Base-by-base conservation (phyloP, 2,888 invertebrate species). In the Tricholauxania praeusta region DNA sequence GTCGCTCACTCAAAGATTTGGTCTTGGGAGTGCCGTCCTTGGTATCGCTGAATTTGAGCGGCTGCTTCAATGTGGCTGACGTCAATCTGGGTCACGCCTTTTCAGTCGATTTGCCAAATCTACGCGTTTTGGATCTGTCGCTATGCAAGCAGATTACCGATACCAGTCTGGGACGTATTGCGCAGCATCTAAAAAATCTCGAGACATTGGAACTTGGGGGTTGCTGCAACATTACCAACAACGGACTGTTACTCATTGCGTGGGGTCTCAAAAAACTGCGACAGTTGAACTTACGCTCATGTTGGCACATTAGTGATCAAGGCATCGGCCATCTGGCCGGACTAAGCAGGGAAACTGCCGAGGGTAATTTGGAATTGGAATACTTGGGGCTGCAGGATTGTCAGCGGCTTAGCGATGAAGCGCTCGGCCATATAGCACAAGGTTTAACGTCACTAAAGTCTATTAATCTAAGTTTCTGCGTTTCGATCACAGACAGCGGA, bases 91-190 rank as follows among this genome's bases (percentile, higher is more conserved):
- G 93, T 57, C 94, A 94, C 81, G 96, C 96, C 4, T 93, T 98
- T 82, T 90, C 92, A 62, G 89, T 91, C 12, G 94, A 95, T 79
- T 89, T 94, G 77, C 93, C 94, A 68, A 91, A 93, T 51, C 89
- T 98, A 69, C 93, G 92, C 76, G 91, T 93, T 79, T 90, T 98
- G 76, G 95, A 98, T 87, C 89, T 98, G 70, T 96, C 96, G 62
- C 89, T 97, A 73, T 98, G 98, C 89, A 98, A 98, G 87, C 97
- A 97, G 89, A 93, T 98, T 75, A 96, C 96, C n/a, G 97, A 98
- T 87, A 92, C 93, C 47, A 94, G 96, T 68, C 89, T 97, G 39
- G 93, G 93, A 19, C 90, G 93, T 82, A 96, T 97, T 87, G 94
- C 96, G 59, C 94, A 94, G 85, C 92, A 92, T 82, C 88, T 96